These are phyloP conservation scores for Brachyistius frenatus DNA, from an alignment of 2,113 vertebrate genomes.

Conservation along the genomic window DNA sequence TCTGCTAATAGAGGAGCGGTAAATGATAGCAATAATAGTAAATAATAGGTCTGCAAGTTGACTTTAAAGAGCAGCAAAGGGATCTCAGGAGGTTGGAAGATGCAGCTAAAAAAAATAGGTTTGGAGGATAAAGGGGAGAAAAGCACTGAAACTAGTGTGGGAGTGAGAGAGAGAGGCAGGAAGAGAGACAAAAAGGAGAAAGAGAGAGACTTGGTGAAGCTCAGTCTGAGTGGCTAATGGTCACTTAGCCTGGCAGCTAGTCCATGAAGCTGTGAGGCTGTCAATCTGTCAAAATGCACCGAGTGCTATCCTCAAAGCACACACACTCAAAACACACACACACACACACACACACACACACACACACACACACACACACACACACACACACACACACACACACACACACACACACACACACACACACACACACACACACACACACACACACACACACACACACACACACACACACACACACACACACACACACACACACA, in stretches of 20 bases:
- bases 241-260: slow-evolving; percentile 78
- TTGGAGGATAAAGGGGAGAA: slow-evolving; percentile 33
- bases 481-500: slow-evolving; percentile 28
- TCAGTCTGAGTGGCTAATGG: slow-evolving; percentile 72
- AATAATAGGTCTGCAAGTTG: slow-evolving; percentile 64
- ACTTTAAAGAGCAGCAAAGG: slow-evolving; percentile 53
- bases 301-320: slow-evolving; percentile 30
- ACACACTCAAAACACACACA: slow-evolving; percentile 28
- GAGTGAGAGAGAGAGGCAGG: slow-evolving; percentile 1
- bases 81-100: slow-evolving; percentile 36
- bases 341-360: slow-evolving; percentile 39
- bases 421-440: slow-evolving; percentile 25
- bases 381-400: slow-evolving; percentile 20
- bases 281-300: slow-evolving; percentile 77
- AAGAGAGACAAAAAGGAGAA: slow-evolving; percentile 14
- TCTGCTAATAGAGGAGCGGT: slow-evolving; percentile 83
- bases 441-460: slow-evolving; percentile 28
- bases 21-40: slow-evolving; percentile 70
- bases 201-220: slow-evolving; percentile 37
- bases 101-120: slow-evolving; percentile 24
- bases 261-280: slow-evolving; percentile 73
- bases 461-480: slow-evolving; percentile 45
- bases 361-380: slow-evolving; percentile 34
- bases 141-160: slow-evolving; percentile 19
- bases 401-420: slow-evolving; percentile 43